phyloP scores from a whole-genome alignment of 2,113 vertebrate genomes.

The Theristicus caerulescens region DNA sequence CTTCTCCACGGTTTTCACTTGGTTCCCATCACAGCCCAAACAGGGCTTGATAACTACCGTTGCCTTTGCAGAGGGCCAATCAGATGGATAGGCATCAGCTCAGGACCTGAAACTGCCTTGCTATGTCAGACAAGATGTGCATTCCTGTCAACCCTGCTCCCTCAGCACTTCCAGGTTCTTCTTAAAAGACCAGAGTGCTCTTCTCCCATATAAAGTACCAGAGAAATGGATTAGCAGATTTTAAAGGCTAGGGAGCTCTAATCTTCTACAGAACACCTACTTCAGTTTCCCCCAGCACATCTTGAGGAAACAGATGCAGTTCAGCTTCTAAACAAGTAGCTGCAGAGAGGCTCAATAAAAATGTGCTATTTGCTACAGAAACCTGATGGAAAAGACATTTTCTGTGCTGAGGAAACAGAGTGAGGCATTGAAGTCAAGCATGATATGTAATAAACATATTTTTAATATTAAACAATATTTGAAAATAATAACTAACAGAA shows the following conservation, averaged over 20 bases:
- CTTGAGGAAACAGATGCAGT: neutral
- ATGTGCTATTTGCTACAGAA: neutral
- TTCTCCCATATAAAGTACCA: neutral
- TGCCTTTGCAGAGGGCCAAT: neutral
- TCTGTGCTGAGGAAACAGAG: neutral
- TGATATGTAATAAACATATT: neutral
- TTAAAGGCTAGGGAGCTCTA: neutral
- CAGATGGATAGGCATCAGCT: neutral
- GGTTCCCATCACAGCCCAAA: neutral
- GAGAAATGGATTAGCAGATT: neutral
- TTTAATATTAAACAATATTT: neutral
- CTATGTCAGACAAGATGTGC: neutral
- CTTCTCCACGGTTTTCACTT: neutral
- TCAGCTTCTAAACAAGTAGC: neutral
- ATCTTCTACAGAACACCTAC: neutral
- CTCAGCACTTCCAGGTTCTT: neutral
- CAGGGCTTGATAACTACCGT: neutral
- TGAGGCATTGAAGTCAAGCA: neutral
- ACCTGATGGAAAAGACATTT: neutral
- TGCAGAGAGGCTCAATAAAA: neutral
- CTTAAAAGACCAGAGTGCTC: neutral
- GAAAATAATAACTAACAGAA: neutral
- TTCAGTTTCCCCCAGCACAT: neutral
- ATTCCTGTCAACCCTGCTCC: neutral
- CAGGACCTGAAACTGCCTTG: neutral